phyloP scores from a whole-genome alignment of 2,797 vertebrate genomes.

The Sebastes paucispinis region DNA sequence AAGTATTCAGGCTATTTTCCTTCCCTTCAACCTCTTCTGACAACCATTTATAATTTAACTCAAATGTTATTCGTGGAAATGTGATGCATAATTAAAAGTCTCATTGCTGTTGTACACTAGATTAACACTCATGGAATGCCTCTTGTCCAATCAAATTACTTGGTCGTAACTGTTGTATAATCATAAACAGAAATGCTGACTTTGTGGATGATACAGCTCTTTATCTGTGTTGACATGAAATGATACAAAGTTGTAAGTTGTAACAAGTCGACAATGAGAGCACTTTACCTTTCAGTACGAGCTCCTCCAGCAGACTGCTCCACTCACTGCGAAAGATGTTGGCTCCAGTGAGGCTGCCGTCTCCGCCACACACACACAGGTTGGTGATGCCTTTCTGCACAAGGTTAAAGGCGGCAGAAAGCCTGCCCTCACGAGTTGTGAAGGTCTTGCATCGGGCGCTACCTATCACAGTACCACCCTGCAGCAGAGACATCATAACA shows the following conservation, averaged over 20 bases:
- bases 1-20: background rate
- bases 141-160: background rate
- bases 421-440: constrained; percentile 87
- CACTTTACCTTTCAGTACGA: constrained; percentile 85
- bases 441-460: constrained; percentile 95
- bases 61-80: background rate
- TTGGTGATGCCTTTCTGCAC: constrained; percentile 93
- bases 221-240: background rate
- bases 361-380: constrained; percentile 95
- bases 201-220: background rate
- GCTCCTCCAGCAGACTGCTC: constrained; percentile 88
- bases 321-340: constrained; percentile 94
- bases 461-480: constrained; percentile 96
- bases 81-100: background rate
- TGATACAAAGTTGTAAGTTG: background rate
- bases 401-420: constrained; percentile 89
- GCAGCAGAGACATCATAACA: constrained; percentile 10
- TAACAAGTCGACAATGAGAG: background rate
- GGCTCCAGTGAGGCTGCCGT: constrained; percentile 95
- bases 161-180: background rate
- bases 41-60: background rate
- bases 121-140: background rate
- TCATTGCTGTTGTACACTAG: background rate
- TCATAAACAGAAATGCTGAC: background rate
- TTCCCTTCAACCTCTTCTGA: background rate